phyloP scores from a whole-genome alignment of 2,113 vertebrate genomes.

The Recurvirostra avosetta region DNA sequence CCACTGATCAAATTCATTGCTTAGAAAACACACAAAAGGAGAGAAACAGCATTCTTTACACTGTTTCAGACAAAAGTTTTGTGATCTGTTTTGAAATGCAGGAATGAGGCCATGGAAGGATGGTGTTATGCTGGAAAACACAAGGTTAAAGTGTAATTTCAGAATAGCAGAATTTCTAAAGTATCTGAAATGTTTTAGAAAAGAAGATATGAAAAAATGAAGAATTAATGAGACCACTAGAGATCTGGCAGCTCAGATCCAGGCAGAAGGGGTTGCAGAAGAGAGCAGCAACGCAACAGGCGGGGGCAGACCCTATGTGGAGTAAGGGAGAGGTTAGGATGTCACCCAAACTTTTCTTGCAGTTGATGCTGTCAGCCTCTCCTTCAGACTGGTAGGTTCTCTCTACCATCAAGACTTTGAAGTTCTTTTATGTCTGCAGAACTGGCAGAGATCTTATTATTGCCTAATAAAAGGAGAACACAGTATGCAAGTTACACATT shows the following conservation, averaged over 20 bases:
- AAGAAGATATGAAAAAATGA: background rate
- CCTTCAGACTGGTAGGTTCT: background rate
- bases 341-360: background rate
- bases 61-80: background rate
- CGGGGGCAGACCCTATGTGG: background rate
- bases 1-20: background rate
- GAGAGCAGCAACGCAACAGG: accelerated
- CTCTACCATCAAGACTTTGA: background rate
- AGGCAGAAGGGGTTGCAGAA: background rate
- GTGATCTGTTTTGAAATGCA: background rate
- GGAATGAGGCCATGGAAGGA: background rate
- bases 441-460: background rate
- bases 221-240: background rate
- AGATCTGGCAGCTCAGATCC: background rate
- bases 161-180: background rate
- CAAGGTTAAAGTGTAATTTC: background rate
- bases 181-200: background rate
- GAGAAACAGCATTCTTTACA: background rate
- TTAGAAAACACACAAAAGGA: background rate
- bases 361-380: background rate
- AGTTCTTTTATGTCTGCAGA: background rate
- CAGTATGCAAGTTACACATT: background rate
- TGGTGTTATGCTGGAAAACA: background rate
- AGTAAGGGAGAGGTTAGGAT: background rate
- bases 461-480: background rate